Evolutionary conservation across 2,797 vertebrate species (phyloP), one percentile per base, ranked within the genome.

Genomic region (Artibeus lituratus): DNA sequence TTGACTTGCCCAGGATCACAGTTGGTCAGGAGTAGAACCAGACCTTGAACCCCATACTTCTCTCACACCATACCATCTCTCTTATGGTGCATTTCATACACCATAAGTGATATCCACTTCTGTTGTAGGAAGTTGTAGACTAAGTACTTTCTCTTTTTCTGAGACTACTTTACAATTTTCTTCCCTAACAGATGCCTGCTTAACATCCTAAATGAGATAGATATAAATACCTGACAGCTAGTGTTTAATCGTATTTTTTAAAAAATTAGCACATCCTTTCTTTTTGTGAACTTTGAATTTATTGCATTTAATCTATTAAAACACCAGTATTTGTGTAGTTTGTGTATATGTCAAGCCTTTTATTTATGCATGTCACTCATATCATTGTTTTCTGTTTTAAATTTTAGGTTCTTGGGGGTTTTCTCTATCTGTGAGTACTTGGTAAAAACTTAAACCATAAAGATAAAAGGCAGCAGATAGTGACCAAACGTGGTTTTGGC

Each of bases 371-470:
- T 97, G 85, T 84, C 77, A 94, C 87, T 97, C 77, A 96, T 95
- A 83, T 97, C 59, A 90, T 90, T 97, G 95, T 94, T 97, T 96
- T 97, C 94, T 97, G 94, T 96, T 96, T 97, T 97, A 94, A 96
- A 96, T 97, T 97, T 96, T 95, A 97, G 91, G 88, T 97, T 96
- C 94, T 96, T 97, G 96, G 74, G 94, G 94, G 88, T 97, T 97
- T 97, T 97, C 92, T 97, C 57, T 97, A 86, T 95, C 88, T 96
- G 49, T 97, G 95, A 97, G 87, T 97, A 95, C 87, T 94, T 97
- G 96, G 85, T 97, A 95, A 95, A 95, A 97, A 85, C 85, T 95
- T 96, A 94, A 97, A 94, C 65, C 84, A 29, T 91, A 97, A 95
- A 97, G 94, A 90, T 97, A 97, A 97, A 95, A 96, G 95, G 80